Base-by-base conservation (phyloP, 1,140 invertebrate species). In the Drosophila lini region DNA sequence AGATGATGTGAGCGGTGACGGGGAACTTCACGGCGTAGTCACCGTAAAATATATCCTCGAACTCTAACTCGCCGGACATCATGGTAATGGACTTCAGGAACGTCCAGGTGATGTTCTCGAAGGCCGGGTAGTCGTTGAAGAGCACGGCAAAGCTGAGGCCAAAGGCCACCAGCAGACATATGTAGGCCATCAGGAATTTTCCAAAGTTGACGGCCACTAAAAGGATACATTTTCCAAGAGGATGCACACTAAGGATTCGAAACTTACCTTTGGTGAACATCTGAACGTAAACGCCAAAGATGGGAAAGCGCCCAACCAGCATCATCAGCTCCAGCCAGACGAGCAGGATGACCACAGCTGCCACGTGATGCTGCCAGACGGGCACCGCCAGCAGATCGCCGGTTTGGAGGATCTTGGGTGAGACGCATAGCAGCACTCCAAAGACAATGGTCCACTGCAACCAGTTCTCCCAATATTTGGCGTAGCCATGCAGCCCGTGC, bases 31-130 rank as follows among this genome's bases (percentile, higher is more conserved):
- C 92, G 2, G 65, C 58, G 28, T 81, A 78, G 41, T 95, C 93
- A 16, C 94, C 93, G 79, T 96, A 97, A 83, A 97, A 97, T 55
- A 97, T 95, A 67, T 97, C 96, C 83, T 97, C 96, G 78, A 96
- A 97, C 89, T 97, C 96, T 32, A 97, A 91, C 85, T 97, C 96
- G 0, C 97, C 97, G 0, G 96, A 96, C 96, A 98, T 97, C 97
- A 98, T 97, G 45, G 97, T 96, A 4, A 97, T 94, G 0, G 96
- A 96, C 93, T 97, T 97, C 0, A 97, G 90, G 1, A 97, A 81
- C 0, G 94, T 94, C 91, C 90, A 91, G 0, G 89, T 71, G 7
- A 96, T 93, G 74, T 95, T 93, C 41, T 92, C 92, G 83, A 97
- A 97, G 0, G 96, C 94, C 5, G 94, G 94, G 78, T 96, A 96